A percentile compares a stretch with the other conserved stretches of the same genome.
phyloP scores from a whole-genome alignment of 2,797 vertebrate species.

The Alectoris magna region DNA sequence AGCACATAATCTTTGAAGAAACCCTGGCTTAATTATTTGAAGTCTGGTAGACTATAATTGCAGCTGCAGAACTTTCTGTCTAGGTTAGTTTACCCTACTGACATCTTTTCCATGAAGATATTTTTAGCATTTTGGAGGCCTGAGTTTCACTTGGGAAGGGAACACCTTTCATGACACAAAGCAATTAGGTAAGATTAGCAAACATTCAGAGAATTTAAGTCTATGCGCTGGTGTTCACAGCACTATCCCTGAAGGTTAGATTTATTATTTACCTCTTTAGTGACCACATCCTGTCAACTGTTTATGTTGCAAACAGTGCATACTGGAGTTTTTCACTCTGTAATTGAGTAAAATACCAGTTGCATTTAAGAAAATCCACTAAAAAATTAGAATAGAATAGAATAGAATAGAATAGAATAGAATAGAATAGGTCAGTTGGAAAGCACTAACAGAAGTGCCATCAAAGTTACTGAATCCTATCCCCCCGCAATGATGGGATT shows the following conservation, averaged over 20 bases:
- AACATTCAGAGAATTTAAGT: conserved; percentile 11
- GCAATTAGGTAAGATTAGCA: not conserved
- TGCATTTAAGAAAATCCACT: not conserved
- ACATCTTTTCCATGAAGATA: not conserved
- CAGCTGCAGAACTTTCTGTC: not conserved
- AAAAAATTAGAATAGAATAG: not conserved
- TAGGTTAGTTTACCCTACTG: not conserved
- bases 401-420: no score
- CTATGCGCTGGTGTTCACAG: not conserved
- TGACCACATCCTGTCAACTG: not conserved
- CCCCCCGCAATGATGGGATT: not conserved
- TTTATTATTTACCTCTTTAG: not conserved
- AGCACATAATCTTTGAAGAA: not conserved
- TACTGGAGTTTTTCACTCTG: not conserved
- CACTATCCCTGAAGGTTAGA: not conserved
- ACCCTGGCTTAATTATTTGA: not conserved
- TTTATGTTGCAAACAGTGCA: not conserved
- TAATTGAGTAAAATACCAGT: not conserved
- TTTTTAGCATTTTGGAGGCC: not conserved
- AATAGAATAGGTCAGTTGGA: not conserved
- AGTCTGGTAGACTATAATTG: not conserved
- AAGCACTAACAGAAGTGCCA: not conserved
- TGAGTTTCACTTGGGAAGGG: not conserved
- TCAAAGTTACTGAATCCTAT: not conserved
- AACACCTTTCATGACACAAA: not conserved